Percentiles rank a stretch among this genome's conserved stretches.
Conservation (phyloP, 2,113 vertebrate genomes). For the Gopherus evgoodei region DNA sequence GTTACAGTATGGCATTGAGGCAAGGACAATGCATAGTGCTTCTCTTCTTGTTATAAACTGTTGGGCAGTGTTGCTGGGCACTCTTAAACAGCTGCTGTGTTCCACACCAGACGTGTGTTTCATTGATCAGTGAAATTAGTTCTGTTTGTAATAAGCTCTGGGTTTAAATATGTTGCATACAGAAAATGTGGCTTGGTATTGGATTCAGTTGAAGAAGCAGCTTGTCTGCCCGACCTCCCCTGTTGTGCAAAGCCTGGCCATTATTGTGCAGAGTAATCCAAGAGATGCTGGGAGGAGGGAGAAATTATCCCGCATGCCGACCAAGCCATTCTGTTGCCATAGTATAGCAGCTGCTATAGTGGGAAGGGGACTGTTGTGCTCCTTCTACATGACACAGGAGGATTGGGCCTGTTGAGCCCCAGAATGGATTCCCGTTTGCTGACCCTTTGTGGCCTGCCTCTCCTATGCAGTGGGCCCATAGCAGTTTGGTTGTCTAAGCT, state of each 20-base stretch:
- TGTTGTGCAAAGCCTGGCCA: not conserved
- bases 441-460: not conserved
- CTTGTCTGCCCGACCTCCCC: not conserved
- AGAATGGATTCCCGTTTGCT: not conserved
- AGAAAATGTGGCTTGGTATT: not conserved
- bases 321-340: not conserved
- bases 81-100: rapidly evolving
- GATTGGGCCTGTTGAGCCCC: not conserved
- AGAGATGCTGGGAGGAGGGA: not conserved
- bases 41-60: not conserved
- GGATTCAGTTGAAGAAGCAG: not conserved
- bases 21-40: not conserved
- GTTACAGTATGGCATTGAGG: too few relatives aligned
- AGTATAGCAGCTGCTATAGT: not conserved
- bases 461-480: not conserved
- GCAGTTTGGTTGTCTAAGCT: not conserved
- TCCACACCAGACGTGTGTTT: not conserved
- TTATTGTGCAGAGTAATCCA: not conserved
- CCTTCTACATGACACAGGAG: not conserved
- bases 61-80: not conserved
- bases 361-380: not conserved
- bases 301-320: not conserved
- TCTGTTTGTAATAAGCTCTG: not conserved
- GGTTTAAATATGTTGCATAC: not conserved
- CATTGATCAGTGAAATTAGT: not conserved